phyloP scores from a whole-genome alignment of 2,888 invertebrate species.

The Parelbella ahira region DNA sequence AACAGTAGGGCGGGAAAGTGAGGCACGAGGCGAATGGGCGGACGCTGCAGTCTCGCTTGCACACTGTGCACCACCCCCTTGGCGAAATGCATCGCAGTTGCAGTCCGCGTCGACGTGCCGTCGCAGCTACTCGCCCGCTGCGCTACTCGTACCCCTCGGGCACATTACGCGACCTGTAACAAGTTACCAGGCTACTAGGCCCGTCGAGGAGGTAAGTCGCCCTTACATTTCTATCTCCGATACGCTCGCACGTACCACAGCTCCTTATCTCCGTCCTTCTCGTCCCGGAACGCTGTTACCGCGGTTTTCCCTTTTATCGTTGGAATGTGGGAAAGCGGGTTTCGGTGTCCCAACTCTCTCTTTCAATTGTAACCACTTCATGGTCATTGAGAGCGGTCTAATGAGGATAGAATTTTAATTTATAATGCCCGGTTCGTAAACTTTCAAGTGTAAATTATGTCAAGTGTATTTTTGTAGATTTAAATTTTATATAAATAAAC shows the following conservation, averaged over 20 bases:
- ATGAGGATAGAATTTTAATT: constrained; percentile 25
- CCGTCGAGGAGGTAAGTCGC: constrained; percentile 60
- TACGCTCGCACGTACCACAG: constrained; percentile 48
- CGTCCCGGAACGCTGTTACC: constrained; percentile 44
- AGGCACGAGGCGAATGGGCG: constrained; percentile 76
- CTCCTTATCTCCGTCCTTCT: constrained; percentile 47
- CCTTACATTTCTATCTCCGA: constrained; percentile 57
- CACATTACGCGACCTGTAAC: constrained; percentile 76
- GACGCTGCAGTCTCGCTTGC: constrained; percentile 79
- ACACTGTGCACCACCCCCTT: constrained; percentile 76
- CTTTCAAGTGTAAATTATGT: not conserved
- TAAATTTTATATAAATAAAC: not conserved
- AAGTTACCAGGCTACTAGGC: constrained; percentile 69
- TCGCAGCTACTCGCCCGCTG: constrained; percentile 59
- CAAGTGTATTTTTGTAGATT: not conserved
- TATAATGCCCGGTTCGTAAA: not conserved
- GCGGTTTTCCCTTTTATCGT: constrained; percentile 75
- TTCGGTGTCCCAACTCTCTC: constrained; percentile 74
- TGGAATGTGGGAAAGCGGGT: constrained; percentile 77
- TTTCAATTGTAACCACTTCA: constrained; percentile 68
- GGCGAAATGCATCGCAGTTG: constrained; percentile 55
- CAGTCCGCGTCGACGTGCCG: constrained; percentile 60
- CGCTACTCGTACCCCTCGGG: constrained; percentile 43
- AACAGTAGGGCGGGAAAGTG: constrained; percentile 77
- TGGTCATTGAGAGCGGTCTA: constrained; percentile 45